Percentiles rank a stretch among this genome's conserved stretches.
Conservation (phyloP, 2,888 invertebrate species). For the Drosophila koepferae region DNA sequence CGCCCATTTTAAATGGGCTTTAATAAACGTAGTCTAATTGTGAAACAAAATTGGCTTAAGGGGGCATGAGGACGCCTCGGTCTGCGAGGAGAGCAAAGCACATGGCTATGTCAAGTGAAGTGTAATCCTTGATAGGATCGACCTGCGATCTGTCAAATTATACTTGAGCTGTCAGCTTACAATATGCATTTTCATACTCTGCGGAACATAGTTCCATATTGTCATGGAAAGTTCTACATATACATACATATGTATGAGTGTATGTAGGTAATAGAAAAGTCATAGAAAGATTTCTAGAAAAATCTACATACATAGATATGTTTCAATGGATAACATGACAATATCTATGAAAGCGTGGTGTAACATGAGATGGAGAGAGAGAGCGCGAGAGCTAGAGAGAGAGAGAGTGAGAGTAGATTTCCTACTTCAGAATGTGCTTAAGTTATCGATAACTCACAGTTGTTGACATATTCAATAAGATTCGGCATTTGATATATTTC, state of each 20-base stretch:
- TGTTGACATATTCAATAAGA: not conserved
- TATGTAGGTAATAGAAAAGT: too few species aligned
- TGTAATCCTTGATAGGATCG: not conserved
- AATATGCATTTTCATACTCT: not conserved
- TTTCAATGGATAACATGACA: too few species aligned
- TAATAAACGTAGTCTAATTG: slow-evolving; percentile 11
- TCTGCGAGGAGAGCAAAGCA: not conserved
- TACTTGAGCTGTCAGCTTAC: not conserved
- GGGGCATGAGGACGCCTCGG: not conserved
- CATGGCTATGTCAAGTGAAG: not conserved
- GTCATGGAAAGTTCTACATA: not conserved
- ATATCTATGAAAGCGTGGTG: too few species aligned
- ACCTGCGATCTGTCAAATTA: not conserved
- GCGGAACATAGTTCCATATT: not conserved
- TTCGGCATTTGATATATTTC: not conserved
- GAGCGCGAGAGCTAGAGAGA: too few species aligned
- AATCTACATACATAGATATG: too few species aligned
- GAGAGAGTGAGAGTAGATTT: too few species aligned
- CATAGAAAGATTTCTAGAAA: too few species aligned
- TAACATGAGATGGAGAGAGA: too few species aligned
- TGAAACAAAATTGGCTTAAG: not conserved
- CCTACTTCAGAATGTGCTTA: not conserved
- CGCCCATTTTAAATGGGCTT: not conserved
- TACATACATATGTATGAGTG: not conserved
- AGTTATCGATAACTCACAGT: not conserved